Evolutionary conservation across 2,888 invertebrate species (phyloP).

Genomic region (Nomada fucata): DNA sequence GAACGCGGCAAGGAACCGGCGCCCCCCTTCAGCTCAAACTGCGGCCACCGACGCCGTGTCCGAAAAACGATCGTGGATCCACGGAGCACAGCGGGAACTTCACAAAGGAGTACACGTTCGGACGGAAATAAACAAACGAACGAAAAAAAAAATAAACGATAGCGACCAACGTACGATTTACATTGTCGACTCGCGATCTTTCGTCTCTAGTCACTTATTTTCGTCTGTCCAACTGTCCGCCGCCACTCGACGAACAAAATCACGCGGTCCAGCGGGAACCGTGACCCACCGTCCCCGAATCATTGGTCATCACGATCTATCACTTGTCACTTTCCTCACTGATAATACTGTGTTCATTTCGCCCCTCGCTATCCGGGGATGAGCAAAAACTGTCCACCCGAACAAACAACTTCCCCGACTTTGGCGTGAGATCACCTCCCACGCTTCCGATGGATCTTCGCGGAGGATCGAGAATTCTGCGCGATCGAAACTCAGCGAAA

Average conservation of each 20-base stretch:
- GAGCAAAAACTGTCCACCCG: neutral
- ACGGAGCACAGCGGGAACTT: neutral
- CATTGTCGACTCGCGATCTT: slow-evolving; percentile 40
- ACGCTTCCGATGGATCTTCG: neutral
- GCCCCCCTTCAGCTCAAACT: neutral
- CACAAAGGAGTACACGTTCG: neutral
- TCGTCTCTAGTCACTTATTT: slow-evolving; percentile 24
- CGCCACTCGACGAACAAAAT: slow-evolving; percentile 13
- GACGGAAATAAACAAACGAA: slow-evolving; percentile 27
- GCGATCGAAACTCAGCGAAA: slow-evolving; percentile 13
- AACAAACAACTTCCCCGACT: neutral
- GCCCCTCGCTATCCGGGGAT: neutral
- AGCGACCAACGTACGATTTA: slow-evolving; percentile 47
- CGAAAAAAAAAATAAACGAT: slow-evolving; percentile 39
- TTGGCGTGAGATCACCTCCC: neutral
- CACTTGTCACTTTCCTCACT: slow-evolving; percentile 68
- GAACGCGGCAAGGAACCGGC: slow-evolving; percentile 17
- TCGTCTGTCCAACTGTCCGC: neutral
- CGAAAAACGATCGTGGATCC: neutral
- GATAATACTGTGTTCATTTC: slow-evolving; percentile 35
- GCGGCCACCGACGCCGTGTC: slow-evolving; percentile 41
- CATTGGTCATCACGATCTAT: slow-evolving; percentile 41
- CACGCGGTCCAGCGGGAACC: slow-evolving; percentile 31
- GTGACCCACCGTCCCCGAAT: slow-evolving; percentile 18
- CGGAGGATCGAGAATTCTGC: slow-evolving; percentile 16